phyloP scores from a whole-genome alignment of 1,140 invertebrate genomes.

The Drosophila santomea region DNA sequence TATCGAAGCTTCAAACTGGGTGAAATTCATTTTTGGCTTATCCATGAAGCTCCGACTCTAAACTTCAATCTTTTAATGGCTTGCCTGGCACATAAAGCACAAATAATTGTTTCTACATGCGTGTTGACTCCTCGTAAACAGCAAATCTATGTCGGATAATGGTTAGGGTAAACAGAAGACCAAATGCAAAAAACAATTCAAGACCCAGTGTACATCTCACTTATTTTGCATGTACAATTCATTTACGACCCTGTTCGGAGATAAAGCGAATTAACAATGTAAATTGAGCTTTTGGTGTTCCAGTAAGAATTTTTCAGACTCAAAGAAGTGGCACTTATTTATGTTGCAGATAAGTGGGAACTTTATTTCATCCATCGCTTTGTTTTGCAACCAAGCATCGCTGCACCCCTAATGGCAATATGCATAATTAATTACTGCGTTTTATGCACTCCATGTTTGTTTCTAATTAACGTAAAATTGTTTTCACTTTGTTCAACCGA shows the following conservation, averaged over 20 bases:
- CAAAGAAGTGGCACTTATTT: constrained; percentile 21
- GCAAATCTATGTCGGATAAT: constrained; percentile 43
- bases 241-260: constrained; percentile 47
- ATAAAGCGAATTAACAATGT: constrained; percentile 24
- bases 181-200: constrained; percentile 23
- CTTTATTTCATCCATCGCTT: constrained; percentile 16
- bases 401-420: constrained; percentile 20
- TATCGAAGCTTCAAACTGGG: constrained; percentile 24
- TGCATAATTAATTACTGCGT: constrained; percentile 47
- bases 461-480: constrained; percentile 48
- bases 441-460: constrained; percentile 27
- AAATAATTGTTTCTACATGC: constrained; percentile 36
- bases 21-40: constrained; percentile 43
- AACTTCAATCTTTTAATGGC: constrained; percentile 53
- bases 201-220: constrained; percentile 49
- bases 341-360: constrained; percentile 28
- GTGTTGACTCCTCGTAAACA: constrained; percentile 56
- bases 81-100: constrained; percentile 32
- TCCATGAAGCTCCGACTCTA: constrained; percentile 25
- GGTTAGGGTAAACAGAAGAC: constrained; percentile 7
- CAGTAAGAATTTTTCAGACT: constrained; percentile 3
- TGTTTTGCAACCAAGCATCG: constrained; percentile 1
- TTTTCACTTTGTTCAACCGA: constrained; percentile 22
- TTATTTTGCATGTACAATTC: constrained; percentile 52
- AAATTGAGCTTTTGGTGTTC: constrained; percentile 12